A percentile compares a stretch with the other conserved stretches of the same genome.
Conservation (phyloP, 2,797 vertebrate species). For the Uromys caudimaculatus region DNA sequence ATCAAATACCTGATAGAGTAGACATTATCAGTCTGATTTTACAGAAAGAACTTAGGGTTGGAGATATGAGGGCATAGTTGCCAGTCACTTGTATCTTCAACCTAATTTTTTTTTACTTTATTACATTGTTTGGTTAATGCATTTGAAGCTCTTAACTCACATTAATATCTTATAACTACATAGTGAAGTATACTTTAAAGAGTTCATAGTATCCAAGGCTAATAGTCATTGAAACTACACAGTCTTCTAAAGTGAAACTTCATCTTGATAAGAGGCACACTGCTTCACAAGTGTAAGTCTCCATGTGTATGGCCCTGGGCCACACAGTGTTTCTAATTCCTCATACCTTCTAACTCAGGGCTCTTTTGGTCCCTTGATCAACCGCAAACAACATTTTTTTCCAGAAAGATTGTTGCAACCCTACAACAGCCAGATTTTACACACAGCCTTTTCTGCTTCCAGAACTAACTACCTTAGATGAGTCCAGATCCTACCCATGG, state of each 20-base stretch:
- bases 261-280: neutral
- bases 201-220: neutral
- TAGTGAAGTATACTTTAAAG: neutral
- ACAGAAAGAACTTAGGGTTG: neutral
- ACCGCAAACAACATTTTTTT: neutral
- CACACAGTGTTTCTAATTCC: neutral
- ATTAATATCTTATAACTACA: neutral
- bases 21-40: neutral
- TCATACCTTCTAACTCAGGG: no score
- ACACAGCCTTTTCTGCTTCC: neutral
- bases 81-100: neutral
- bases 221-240: neutral
- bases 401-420: neutral
- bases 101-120: neutral
- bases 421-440: neutral
- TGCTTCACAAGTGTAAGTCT: neutral
- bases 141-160: constrained; percentile 39
- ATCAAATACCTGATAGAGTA: neutral
- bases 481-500: neutral
- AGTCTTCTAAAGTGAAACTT: neutral
- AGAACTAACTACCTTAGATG: neutral
- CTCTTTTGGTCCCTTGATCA: neutral
- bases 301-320: neutral
- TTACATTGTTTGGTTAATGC: neutral
- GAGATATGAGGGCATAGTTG: neutral